Evolutionary conservation across 2,113 vertebrate genomes (phyloP).

Genomic region (Onychostoma macrolepis): DNA sequence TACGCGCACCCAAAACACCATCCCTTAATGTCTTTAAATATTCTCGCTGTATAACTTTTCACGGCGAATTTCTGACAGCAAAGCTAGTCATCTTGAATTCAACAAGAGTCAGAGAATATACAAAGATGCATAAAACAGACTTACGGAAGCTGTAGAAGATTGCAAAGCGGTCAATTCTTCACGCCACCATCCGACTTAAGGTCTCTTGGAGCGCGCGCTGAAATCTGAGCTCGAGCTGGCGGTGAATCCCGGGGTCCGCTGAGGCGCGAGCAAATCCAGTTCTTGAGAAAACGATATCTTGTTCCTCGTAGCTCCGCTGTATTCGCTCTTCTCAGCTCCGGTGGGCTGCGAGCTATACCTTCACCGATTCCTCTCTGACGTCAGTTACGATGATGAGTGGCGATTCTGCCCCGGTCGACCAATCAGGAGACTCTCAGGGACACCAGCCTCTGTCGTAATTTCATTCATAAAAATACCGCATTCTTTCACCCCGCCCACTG

Average conservation of each 20-base stretch:
- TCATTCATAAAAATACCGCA: constrained; percentile 87
- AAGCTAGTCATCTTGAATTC: neutral
- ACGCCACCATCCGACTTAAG: constrained; percentile 30
- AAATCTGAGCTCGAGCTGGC: constrained; percentile 27
- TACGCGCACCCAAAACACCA: too few species aligned
- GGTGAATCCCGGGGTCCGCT: neutral
- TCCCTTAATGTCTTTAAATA: too few species aligned
- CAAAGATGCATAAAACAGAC: neutral
- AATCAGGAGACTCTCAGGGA: constrained; percentile 49
- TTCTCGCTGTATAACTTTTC: too few species aligned
- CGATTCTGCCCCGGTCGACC: constrained; percentile 62
- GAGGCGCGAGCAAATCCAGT: neutral
- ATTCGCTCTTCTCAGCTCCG: constrained; percentile 44
- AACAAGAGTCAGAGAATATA: neutral
- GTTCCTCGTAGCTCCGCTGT: constrained; percentile 3
- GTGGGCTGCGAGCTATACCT: constrained; percentile 59
- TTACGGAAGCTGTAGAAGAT: constrained; percentile 34
- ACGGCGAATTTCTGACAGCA: neutral
- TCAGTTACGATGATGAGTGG: constrained; percentile 67
- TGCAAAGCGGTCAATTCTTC: constrained; percentile 13
- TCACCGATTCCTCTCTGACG: constrained; percentile 66
- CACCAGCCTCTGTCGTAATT: constrained; percentile 70
- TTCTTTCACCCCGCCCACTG: constrained; percentile 76
- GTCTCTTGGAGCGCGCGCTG: neutral
- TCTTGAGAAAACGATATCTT: neutral